These are phyloP conservation scores for Manduca sexta DNA, from an alignment of 1,140 invertebrate genomes.

Conservation along the genomic window DNA sequence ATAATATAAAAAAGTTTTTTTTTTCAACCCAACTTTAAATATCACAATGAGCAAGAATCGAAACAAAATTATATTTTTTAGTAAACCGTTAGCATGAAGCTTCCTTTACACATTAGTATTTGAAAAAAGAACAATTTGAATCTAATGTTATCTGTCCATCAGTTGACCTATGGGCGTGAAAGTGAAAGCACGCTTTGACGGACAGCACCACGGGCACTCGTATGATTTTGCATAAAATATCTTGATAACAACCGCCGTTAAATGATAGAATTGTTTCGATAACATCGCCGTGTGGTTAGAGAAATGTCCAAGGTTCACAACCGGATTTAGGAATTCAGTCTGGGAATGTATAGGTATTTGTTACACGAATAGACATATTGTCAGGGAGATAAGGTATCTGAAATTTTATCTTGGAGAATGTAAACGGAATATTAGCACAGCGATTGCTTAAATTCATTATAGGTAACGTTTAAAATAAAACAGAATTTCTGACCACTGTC, in stretches of 20 bases:
- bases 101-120: neutral
- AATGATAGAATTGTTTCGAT: neutral
- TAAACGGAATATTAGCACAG: too few species aligned
- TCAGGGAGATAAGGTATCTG: neutral
- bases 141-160: slow-evolving; percentile 9
- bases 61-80: too few species aligned
- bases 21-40: too few species aligned
- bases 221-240: slow-evolving; percentile 9
- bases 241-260: neutral
- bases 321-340: too few species aligned
- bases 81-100: too few species aligned
- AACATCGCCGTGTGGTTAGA: neutral
- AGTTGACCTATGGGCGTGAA: slow-evolving; percentile 5
- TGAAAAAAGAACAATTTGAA: slow-evolving; percentile 6
- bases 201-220: slow-evolving; percentile 1
- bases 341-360: neutral
- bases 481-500: too few species aligned
- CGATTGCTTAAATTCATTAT: too few species aligned
- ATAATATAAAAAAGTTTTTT: too few species aligned
- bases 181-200: slow-evolving; percentile 10
- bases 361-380: neutral
- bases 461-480: too few species aligned
- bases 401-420: neutral
- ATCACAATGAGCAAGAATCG: too few species aligned
- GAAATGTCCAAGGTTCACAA: too few species aligned